These are phyloP conservation scores for Exaiptasia diaphana DNA, from an alignment of 64 coral and sea anemone species.

Conservation along the genomic window DNA sequence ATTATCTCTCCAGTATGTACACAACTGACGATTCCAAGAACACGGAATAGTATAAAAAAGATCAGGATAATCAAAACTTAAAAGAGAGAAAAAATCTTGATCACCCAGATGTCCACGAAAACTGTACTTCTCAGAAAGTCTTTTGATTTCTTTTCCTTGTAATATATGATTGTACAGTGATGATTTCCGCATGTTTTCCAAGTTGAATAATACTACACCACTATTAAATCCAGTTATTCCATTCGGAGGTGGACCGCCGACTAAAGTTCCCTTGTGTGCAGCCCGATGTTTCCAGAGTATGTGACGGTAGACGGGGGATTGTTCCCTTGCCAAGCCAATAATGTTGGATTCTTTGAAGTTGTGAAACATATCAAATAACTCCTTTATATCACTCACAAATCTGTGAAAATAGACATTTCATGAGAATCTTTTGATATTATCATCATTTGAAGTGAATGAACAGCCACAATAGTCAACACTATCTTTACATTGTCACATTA, in stretches of 20 bases:
- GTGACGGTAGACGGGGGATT: constrained; percentile 78
- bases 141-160: constrained; percentile 21
- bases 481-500: background rate
- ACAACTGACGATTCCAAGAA: constrained; percentile 91
- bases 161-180: constrained; percentile 50
- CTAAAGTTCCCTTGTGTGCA: constrained; percentile 39
- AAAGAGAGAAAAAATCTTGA: constrained; percentile 84
- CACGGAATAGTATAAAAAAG: constrained; percentile 81
- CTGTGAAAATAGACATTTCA: background rate
- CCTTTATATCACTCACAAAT: constrained; percentile 64
- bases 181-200: constrained; percentile 62
- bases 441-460: too few species aligned
- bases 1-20: constrained; percentile 69
- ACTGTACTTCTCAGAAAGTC: constrained; percentile 59
- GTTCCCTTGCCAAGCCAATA: constrained; percentile 74
- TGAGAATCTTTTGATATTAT: background rate
- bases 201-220: constrained; percentile 70
- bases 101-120: constrained; percentile 84
- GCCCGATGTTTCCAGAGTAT: constrained; percentile 51
- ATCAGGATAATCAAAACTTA: constrained; percentile 70
- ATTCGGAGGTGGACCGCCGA: constrained; percentile 73
- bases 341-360: constrained; percentile 61
- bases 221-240: constrained; percentile 88
- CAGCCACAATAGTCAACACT: background rate
- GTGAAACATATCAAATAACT: constrained; percentile 73